Base-by-base conservation (phyloP, 2,113 vertebrate genomes). In the Alligator mississippiensis region DNA sequence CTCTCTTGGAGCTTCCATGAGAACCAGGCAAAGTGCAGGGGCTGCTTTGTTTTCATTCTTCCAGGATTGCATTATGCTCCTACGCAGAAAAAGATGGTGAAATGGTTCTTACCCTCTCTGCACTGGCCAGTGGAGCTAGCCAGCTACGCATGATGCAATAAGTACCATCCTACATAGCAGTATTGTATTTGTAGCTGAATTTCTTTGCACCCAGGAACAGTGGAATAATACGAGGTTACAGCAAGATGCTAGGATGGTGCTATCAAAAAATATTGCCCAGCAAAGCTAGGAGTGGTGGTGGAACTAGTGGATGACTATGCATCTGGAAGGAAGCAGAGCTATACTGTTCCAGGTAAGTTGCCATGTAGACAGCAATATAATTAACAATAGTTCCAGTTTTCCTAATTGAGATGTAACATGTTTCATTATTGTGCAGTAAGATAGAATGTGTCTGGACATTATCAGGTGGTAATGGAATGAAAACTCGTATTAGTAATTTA, bases 391-490 rank as follows among this genome's bases (percentile, higher is more conserved):
- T 54, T 92, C 87, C 82, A 79, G 58, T 13, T 76, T 77, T n/a
- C 30, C 79, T 96, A 95, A 96, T 78, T 93, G 87, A 96, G 83
- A 91, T 64, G 60, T 84, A 94, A 85, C 64, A 90, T 11, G 61
- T 63, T 34, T 58, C 58, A 38, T 66, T 87, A 64, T 3, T 92
- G 30, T 84, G 58, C 47, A 60, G 38, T 34, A 70, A 82, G 88
- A 90, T 59, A 82, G 92, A 93, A 92, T 85, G 10, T 93, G 91
- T 64, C 24, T 11, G 18, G 89, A 63, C 21, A 77, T 21, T 77
- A 81, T 92, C 34, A 88, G 84, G 74, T 80, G 38, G 76, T 85
- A 95, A 66, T n/a, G n/a, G 90, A 81, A 83, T 8, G 79, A 95
- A 92, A 93, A 8, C 19, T 62, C 17, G 55, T 59, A 62, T 16